Evolutionary conservation across 1,140 invertebrate genomes (phyloP).

Genomic region (Lamellibrachia luymesi): DNA sequence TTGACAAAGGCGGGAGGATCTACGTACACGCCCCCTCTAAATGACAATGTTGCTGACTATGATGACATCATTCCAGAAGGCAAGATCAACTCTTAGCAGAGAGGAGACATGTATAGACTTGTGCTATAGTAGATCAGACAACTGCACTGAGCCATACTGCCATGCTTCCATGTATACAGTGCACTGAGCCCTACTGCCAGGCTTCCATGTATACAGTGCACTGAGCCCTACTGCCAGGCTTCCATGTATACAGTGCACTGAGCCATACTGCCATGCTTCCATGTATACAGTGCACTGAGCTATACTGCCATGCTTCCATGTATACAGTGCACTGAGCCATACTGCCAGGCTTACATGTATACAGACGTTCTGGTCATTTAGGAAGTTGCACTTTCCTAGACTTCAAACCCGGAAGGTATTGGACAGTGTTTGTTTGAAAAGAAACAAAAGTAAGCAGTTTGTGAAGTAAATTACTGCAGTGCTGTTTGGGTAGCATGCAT

Average conservation of each 20-base stretch:
- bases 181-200: background rate
- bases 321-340: background rate
- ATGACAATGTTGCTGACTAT: background rate
- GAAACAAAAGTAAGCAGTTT: background rate
- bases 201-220: background rate
- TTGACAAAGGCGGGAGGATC: background rate
- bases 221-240: background rate
- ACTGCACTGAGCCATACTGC: background rate
- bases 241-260: background rate
- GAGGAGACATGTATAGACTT: background rate
- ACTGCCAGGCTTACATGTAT: background rate
- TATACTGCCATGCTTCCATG: background rate
- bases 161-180: background rate
- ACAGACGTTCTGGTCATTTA: background rate
- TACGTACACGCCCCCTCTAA: background rate
- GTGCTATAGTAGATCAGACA: background rate
- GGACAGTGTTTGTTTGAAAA: background rate
- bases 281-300: background rate
- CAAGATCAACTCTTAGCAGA: background rate
- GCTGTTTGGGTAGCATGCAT: background rate
- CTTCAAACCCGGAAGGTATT: background rate
- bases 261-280: background rate
- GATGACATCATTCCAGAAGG: background rate
- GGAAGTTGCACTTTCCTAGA: background rate
- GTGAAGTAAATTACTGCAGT: background rate